Evolutionary conservation across 1,140 invertebrate species (phyloP), one percentile per base, ranked within the genome.

Genomic region (Wasmannia auropunctata): DNA sequence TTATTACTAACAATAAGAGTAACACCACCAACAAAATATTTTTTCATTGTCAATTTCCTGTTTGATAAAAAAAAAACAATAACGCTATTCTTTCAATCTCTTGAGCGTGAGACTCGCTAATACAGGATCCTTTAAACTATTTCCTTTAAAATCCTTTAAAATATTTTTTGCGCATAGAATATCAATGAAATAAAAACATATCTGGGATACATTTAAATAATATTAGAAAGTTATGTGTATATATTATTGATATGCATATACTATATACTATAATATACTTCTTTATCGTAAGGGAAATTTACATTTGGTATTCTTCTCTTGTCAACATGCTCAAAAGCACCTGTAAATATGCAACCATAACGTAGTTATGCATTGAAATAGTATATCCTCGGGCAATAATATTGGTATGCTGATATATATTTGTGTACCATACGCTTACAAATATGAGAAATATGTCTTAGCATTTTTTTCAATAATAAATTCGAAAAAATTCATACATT

Each of bases 301-400:
- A 40, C 37, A 40, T 40, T 40, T 40, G 8, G 37, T 40, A 43
- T 14, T 4, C 14, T 46, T 46, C 14, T 4, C 14, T 46, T 46
- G 4, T 54, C 51, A 54, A 2, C 0, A 54, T 14, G 46, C 25
- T 74, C 14, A 37, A 37, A 40, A 58, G 51, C 70, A 58, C 51
- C 70, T 74, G 31, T 58, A 40, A 37, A 14, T 56, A 25, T 74
- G 51, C 70, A 74, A 74, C 70, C 70, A 58, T 10, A 37, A 56
- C 1, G 49, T 54, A 56, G 2, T 54, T 54, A 10, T 40, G 34
- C 31, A 58, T 0, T 25, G 22, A 67, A 46, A 25, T 19, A 10
- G 22, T n/a, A 56, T 25, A 19, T 25, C 8, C 0, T 34, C 19
- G 31, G 28, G 31, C 31, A 37, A 34, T 5, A 16, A 3, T 0